Evolutionary conservation across 1,140 invertebrate genomes (phyloP).

Genomic region (Megalonaias nervosa): DNA sequence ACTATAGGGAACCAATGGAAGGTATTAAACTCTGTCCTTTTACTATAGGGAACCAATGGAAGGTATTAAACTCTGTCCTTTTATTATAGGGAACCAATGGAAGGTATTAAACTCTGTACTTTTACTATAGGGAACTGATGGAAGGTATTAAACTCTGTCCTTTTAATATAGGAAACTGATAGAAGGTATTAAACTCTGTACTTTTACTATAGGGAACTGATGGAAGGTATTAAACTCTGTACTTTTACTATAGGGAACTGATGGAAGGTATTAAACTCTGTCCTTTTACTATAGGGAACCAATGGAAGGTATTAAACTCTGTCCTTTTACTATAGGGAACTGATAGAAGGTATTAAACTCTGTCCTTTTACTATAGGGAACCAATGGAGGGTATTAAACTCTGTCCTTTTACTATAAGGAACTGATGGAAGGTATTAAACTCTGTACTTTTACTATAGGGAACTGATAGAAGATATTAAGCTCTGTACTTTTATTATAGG

Average conservation of each 20-base stretch:
- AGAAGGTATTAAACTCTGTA: constrained; percentile 68
- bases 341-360: constrained; percentile 71
- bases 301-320: constrained; percentile 69
- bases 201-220: constrained; percentile 67
- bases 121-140: constrained; percentile 68
- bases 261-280: constrained; percentile 69
- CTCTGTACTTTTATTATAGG: constrained; percentile 48
- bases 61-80: constrained; percentile 67
- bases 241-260: constrained; percentile 67
- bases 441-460: constrained; percentile 56
- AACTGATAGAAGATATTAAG: constrained; percentile 72
- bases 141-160: constrained; percentile 68
- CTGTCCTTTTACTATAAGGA: constrained; percentile 61
- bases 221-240: constrained; percentile 69
- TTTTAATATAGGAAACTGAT: constrained; percentile 68
- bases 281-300: constrained; percentile 67
- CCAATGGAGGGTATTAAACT: constrained; percentile 71
- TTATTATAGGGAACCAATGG: constrained; percentile 68
- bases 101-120: constrained; percentile 68
- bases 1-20: constrained; percentile 69
- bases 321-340: constrained; percentile 63
- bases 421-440: constrained; percentile 71
- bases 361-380: constrained; percentile 62
- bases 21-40: constrained; percentile 67
- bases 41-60: constrained; percentile 69